Conservation (phyloP, 1,140 invertebrate genomes). For the Drosophila orosa region DNA sequence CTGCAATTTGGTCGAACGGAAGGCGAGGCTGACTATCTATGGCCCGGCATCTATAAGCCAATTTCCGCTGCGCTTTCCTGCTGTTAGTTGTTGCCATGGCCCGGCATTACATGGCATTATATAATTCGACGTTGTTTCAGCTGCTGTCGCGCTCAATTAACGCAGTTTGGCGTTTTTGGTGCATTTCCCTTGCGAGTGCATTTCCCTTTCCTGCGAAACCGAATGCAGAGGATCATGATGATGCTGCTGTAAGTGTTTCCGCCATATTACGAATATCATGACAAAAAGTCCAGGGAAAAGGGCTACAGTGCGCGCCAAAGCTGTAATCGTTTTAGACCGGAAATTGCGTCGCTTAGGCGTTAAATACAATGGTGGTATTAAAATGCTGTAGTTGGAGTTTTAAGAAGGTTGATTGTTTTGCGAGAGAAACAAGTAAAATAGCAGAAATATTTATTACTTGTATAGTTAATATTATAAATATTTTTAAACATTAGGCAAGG, state of each 20-base stretch:
- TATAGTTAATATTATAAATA: too few species aligned
- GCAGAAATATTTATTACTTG: not conserved
- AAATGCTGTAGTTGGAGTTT: not conserved
- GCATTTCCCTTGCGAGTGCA: slow-evolving; percentile 61
- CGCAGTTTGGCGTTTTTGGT: slow-evolving; percentile 63
- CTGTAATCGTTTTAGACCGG: not conserved
- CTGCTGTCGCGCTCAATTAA: slow-evolving; percentile 69
- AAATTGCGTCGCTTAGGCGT: not conserved
- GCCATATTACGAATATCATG: slow-evolving; percentile 44
- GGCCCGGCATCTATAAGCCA: slow-evolving; percentile 68
- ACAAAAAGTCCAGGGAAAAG: not conserved
- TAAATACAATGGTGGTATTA: not conserved
- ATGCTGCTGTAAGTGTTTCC: slow-evolving; percentile 59
- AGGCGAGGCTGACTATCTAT: slow-evolving; percentile 62
- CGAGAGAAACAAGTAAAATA: not conserved
- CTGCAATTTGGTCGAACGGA: slow-evolving; percentile 56
- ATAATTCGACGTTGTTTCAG: slow-evolving; percentile 35
- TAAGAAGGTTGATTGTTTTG: not conserved
- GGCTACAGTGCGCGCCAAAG: not conserved
- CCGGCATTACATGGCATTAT: slow-evolving; percentile 19
- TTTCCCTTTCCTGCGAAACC: slow-evolving; percentile 14
- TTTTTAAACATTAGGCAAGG: too few species aligned
- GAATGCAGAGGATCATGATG: slow-evolving; percentile 42
- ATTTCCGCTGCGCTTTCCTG: slow-evolving; percentile 58
- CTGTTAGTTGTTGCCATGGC: slow-evolving; percentile 4